Evolutionary conservation across 2,797 vertebrate genomes (phyloP).

Genomic region (Eurystomus glaucurus): DNA sequence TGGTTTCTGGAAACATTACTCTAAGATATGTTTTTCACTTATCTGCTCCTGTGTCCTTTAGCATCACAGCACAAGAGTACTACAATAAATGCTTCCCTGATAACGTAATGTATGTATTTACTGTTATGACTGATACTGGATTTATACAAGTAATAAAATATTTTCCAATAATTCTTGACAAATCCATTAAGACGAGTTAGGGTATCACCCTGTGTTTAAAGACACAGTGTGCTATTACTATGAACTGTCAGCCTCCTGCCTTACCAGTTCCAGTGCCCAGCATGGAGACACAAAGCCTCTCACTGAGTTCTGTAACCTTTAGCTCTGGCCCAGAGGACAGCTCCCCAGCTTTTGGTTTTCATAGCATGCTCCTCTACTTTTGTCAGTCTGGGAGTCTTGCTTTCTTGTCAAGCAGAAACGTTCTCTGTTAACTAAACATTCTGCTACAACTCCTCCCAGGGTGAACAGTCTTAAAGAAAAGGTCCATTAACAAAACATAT

Average conservation of each 20-base stretch:
- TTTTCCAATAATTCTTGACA: conserved; percentile 44
- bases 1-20: conserved; percentile 57
- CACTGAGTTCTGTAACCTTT: neutral
- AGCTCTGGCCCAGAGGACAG: neutral
- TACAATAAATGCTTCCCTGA: neutral
- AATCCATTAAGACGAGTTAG: neutral
- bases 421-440: conserved; percentile 1
- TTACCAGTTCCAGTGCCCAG: neutral
- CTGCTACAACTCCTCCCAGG: neutral
- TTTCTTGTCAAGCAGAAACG: conserved; percentile 10
- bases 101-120: conserved; percentile 34
- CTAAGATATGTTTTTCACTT: conserved; percentile 18
- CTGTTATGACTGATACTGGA: neutral
- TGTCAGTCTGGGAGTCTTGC: neutral
- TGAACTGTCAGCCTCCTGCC: neutral
- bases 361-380: neutral
- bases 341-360: neutral
- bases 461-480: neutral
- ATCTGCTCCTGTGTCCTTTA: neutral
- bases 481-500: neutral
- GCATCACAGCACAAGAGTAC: neutral
- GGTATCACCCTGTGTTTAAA: neutral
- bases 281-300: neutral
- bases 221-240: neutral
- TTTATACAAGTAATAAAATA: conserved; percentile 38